Evolutionary conservation across 2,888 invertebrate genomes (phyloP).

Genomic region (Clusia tigrina): DNA sequence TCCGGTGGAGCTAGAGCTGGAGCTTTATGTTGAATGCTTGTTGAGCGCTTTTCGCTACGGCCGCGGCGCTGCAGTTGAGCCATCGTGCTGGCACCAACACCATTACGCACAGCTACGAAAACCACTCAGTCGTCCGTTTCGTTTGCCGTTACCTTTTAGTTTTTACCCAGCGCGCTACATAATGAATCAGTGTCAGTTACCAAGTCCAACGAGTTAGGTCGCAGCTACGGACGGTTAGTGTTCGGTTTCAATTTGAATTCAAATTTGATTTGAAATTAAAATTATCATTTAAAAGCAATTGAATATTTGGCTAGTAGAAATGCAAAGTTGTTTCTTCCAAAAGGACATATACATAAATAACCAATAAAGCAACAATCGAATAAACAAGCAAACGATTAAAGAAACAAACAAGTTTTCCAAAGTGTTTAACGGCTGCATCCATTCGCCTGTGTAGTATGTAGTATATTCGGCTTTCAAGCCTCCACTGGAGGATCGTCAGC

Average conservation of each 20-base stretch:
- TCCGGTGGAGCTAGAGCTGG: too few relatives aligned
- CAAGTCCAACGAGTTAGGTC: conserved; percentile 62
- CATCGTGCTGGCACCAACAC: not conserved
- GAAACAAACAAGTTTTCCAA: too few relatives aligned
- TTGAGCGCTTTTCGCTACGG: not conserved
- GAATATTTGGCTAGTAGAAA: not conserved
- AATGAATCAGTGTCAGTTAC: conserved; percentile 62
- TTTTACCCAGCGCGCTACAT: conserved; percentile 50
- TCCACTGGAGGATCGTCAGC: not conserved
- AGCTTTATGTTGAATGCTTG: not conserved
- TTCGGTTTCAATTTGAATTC: not conserved
- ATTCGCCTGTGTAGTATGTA: too few relatives aligned
- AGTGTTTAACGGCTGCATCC: too few relatives aligned
- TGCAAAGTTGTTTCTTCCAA: not conserved
- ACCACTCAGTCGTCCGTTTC: not conserved
- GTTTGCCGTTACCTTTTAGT: conserved; percentile 47
- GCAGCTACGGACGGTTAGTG: conserved; percentile 52
- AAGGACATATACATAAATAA: not conserved
- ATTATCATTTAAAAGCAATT: not conserved
- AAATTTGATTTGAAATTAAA: not conserved
- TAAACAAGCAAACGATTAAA: too few relatives aligned
- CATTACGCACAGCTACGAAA: not conserved
- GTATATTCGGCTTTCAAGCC: too few relatives aligned
- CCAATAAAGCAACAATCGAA: too few relatives aligned
- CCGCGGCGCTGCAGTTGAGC: not conserved